Evolutionary conservation across 1,140 invertebrate genomes (phyloP).

Genomic region (Bombus impatiens): DNA sequence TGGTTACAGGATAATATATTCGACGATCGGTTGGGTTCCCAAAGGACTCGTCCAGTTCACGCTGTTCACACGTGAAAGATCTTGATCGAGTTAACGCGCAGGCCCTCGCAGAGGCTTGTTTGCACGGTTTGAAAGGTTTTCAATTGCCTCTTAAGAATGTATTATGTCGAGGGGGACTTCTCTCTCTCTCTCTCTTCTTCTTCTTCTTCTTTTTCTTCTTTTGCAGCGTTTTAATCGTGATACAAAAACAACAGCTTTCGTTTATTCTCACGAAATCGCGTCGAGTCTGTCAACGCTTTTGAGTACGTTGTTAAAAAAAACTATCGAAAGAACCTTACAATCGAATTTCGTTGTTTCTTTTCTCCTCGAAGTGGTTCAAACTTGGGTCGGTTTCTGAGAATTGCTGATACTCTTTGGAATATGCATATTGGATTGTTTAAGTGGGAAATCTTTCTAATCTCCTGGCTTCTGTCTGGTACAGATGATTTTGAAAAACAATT

Average conservation of each 20-base stretch:
- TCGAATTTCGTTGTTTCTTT: not conserved
- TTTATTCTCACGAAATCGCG: not conserved
- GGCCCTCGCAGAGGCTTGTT: slow-evolving; percentile 46
- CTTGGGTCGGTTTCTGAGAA: not conserved
- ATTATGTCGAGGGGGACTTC: slow-evolving; percentile 5
- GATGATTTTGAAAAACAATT: no score
- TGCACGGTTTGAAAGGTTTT: slow-evolving; percentile 54
- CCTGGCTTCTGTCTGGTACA: no score
- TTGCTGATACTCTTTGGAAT: no score
- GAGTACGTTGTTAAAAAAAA: not conserved
- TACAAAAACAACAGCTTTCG: not conserved
- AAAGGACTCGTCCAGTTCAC: slow-evolving; percentile 6
- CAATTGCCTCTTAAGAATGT: slow-evolving; percentile 54
- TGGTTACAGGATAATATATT: slow-evolving; percentile 7
- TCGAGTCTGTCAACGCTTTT: not conserved
- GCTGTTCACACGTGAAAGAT: slow-evolving; percentile 40
- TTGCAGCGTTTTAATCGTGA: slow-evolving; percentile 10
- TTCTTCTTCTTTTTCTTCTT: not conserved
- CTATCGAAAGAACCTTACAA: not conserved
- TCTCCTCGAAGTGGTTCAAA: no score
- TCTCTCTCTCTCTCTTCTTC: no score
- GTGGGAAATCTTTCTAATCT: no score
- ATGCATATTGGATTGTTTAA: not conserved
- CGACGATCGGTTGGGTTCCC: not conserved
- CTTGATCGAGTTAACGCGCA: slow-evolving; percentile 62